Conservation (phyloP, 2,888 invertebrate species). For the Orchesellides sinensis region DNA sequence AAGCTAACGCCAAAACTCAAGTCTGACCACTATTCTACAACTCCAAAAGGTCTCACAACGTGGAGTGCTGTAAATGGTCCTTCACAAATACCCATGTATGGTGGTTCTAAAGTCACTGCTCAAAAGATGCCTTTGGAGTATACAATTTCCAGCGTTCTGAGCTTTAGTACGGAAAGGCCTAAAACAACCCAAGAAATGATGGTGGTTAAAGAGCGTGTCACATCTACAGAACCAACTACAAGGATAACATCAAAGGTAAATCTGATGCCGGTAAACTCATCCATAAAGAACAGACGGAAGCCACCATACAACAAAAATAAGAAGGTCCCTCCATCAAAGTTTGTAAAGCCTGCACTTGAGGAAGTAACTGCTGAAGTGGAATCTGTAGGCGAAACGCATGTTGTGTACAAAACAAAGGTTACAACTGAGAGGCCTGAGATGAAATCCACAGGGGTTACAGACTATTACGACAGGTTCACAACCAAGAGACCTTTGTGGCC, state of each 20-base stretch:
- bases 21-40: constrained; percentile 68
- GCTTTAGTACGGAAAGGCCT: constrained; percentile 62
- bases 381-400: constrained; percentile 69
- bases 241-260: constrained; percentile 45
- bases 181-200: constrained; percentile 64
- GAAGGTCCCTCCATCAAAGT: constrained; percentile 67
- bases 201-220: constrained; percentile 54
- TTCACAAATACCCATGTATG: constrained; percentile 27
- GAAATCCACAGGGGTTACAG: constrained; percentile 35
- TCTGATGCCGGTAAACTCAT: constrained; percentile 4
- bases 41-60: constrained; percentile 74
- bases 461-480: constrained; percentile 49
- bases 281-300: constrained; percentile 30
- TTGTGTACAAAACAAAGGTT: constrained; percentile 69
- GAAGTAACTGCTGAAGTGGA: constrained; percentile 68
- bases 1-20: constrained; percentile 49
- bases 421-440: constrained; percentile 65
- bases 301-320: constrained; percentile 63
- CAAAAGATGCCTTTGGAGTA: constrained; percentile 68
- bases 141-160: constrained; percentile 67
- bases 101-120: constrained; percentile 61
- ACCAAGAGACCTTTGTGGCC: constrained; percentile 67
- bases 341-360: constrained; percentile 70
- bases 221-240: constrained; percentile 53
- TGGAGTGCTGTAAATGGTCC: constrained; percentile 72